phyloP scores from a whole-genome alignment of 1,140 invertebrate species.

The Plodia interpunctella region DNA sequence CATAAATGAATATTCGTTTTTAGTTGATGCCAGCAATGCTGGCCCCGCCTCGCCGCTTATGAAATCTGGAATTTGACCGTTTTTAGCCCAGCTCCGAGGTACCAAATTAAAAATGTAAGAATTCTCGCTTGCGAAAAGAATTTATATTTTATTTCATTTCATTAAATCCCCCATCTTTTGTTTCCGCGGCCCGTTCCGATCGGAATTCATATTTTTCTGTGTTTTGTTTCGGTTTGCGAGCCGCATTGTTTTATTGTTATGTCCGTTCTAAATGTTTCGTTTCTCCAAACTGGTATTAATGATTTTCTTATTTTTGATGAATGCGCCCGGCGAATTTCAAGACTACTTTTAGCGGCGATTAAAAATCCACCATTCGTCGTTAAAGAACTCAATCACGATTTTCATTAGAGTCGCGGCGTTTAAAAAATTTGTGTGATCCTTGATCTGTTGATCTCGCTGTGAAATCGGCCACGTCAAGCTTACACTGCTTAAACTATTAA shows the following conservation, averaged over 20 bases:
- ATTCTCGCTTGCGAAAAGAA: constrained; percentile 71
- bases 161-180: constrained; percentile 76
- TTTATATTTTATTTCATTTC: constrained; percentile 77
- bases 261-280: constrained; percentile 58
- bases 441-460: constrained; percentile 24
- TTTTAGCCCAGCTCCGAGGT: constrained; percentile 61
- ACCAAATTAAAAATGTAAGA: constrained; percentile 77
- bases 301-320: constrained; percentile 75
- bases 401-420: constrained; percentile 37
- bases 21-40: not conserved
- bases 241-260: constrained; percentile 70
- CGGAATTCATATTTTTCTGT: constrained; percentile 77
- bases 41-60: constrained; percentile 47
- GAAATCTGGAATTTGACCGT: constrained; percentile 60
- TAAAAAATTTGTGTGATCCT: constrained; percentile 23
- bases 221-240: constrained; percentile 70
- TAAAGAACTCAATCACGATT: constrained; percentile 48
- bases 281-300: constrained; percentile 66
- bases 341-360: constrained; percentile 56
- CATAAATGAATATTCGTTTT: constrained; percentile 45
- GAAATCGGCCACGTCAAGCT: constrained; percentile 54
- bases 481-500: constrained; percentile 55
- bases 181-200: constrained; percentile 64
- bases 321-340: constrained; percentile 61
- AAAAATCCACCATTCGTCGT: constrained; percentile 42